Evolutionary conservation across 2,888 invertebrate genomes (phyloP).

Genomic region (Tetrapedia diversipes): DNA sequence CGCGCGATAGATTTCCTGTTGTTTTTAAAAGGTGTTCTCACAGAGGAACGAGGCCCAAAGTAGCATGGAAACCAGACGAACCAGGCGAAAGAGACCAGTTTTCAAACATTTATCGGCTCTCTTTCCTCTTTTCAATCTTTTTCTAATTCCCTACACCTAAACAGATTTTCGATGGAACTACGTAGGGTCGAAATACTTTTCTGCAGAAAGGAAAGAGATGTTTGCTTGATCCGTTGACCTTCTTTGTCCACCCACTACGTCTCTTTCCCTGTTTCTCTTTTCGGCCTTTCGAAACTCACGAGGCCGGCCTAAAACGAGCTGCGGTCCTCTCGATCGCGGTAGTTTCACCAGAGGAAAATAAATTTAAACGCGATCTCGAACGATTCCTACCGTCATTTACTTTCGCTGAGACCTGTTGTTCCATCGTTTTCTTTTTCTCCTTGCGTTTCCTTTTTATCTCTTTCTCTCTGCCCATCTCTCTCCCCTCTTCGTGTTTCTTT

Average conservation of each 20-base stretch:
- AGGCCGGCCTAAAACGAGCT: slow-evolving; percentile 14
- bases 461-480: background rate
- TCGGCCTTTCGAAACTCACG: slow-evolving; percentile 14
- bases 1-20: slow-evolving; percentile 28
- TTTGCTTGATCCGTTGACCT: background rate
- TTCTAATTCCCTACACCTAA: slow-evolving; percentile 21
- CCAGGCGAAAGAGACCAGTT: slow-evolving; percentile 40
- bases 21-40: slow-evolving; percentile 1
- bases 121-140: slow-evolving; percentile 15
- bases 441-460: slow-evolving; percentile 7
- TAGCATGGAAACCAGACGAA: slow-evolving; percentile 36
- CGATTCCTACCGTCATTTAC: slow-evolving; percentile 51
- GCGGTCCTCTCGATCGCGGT: slow-evolving; percentile 34
- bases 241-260: background rate
- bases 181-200: slow-evolving; percentile 14
- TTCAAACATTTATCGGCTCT: slow-evolving; percentile 24
- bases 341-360: slow-evolving; percentile 68
- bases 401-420: slow-evolving; percentile 56
- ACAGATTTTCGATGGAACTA: slow-evolving; percentile 20
- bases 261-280: background rate
- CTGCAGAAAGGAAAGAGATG: background rate
- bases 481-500: background rate
- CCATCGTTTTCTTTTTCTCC: slow-evolving; percentile 34
- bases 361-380: slow-evolving; percentile 63
- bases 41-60: background rate